These are phyloP conservation scores for Oophaga pumilio DNA, from an alignment of 2,113 vertebrate genomes.

Conservation along the genomic window DNA sequence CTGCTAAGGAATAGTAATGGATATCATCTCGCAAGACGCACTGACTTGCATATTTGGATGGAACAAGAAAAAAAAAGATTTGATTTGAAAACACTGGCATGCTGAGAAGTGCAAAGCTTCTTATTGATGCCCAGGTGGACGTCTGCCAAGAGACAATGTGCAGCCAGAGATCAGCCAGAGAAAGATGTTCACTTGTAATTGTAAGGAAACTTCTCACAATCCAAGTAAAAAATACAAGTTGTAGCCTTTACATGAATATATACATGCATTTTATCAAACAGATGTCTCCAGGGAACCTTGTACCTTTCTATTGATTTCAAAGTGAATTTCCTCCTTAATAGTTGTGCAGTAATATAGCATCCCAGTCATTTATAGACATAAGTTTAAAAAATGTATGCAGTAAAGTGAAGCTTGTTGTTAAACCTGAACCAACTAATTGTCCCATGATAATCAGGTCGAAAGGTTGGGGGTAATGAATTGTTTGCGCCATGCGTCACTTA, in stretches of 20 bases:
- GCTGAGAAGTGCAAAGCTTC: slow-evolving; percentile 8
- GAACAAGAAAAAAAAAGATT: neutral
- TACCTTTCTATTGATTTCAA: neutral
- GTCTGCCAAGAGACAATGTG: slow-evolving; percentile 13
- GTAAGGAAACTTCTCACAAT: neutral
- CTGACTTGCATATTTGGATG: slow-evolving; percentile 24
- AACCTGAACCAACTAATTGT: too few species aligned
- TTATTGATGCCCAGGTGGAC: slow-evolving; percentile 5
- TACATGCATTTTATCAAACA: neutral
- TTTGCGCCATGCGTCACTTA: too few species aligned
- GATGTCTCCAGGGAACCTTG: neutral
- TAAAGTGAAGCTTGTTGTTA: too few species aligned
- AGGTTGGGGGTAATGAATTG: too few species aligned
- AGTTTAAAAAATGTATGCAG: too few species aligned
- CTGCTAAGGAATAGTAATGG: neutral
- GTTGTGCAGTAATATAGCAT: too few species aligned
- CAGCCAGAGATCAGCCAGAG: neutral
- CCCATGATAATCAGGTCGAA: too few species aligned
- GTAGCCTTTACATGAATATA: too few species aligned
- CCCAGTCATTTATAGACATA: too few species aligned
- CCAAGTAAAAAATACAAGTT: neutral
- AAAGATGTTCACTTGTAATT: slow-evolving; percentile 36
- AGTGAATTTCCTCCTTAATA: too few species aligned
- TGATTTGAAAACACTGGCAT: slow-evolving; percentile 24
- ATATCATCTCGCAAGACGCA: neutral